Conservation (phyloP, 2,888 invertebrate genomes). For the Digitonthophagus gazella region DNA sequence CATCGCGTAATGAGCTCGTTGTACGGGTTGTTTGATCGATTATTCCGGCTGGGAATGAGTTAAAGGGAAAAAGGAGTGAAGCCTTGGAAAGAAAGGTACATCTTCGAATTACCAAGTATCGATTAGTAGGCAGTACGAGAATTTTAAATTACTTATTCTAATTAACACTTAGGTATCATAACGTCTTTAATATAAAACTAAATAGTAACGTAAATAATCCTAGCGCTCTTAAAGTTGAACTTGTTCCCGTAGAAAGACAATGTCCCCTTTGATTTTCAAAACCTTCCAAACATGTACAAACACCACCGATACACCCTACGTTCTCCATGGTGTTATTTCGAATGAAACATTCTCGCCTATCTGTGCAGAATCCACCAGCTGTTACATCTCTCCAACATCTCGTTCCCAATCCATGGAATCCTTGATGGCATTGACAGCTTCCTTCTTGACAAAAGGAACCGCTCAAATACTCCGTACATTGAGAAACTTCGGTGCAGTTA, state of each 20-base stretch:
- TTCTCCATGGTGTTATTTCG: constrained; percentile 31
- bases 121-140: not conserved
- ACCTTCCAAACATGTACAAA: constrained; percentile 43
- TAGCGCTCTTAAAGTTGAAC: not conserved
- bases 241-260: not conserved
- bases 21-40: constrained; percentile 11
- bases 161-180: constrained; percentile 9
- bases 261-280: constrained; percentile 18
- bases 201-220: not conserved
- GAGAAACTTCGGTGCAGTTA: constrained; percentile 42
- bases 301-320: constrained; percentile 39
- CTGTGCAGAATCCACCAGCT: constrained; percentile 39
- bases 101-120: not conserved
- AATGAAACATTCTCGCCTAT: constrained; percentile 42
- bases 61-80: not conserved
- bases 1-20: not conserved
- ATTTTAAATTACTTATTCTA: constrained; percentile 1
- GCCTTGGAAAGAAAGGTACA: not conserved
- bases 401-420: constrained; percentile 39
- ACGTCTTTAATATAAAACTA: not conserved
- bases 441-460: constrained; percentile 38
- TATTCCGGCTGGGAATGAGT: not conserved
- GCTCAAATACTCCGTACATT: constrained; percentile 43
- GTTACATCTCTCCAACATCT: constrained; percentile 38
- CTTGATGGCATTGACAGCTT: constrained; percentile 40